phyloP scores from a whole-genome alignment of 2,888 invertebrate genomes.

The Drosophila peninsularis region DNA sequence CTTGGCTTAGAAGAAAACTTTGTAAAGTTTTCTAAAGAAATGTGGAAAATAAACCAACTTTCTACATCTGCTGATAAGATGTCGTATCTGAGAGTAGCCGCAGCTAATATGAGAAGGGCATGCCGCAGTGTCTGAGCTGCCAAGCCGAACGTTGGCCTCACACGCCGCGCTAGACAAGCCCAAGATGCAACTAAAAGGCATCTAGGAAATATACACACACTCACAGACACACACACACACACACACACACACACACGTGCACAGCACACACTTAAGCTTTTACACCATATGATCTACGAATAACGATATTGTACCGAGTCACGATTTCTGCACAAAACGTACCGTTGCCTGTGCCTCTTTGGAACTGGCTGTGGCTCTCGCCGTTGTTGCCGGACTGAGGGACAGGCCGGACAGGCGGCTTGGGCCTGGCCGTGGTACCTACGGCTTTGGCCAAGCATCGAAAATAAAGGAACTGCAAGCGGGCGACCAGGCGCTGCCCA shows the following conservation, averaged over 20 bases:
- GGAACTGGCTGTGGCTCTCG: slow-evolving; percentile 16
- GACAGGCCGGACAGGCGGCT: slow-evolving; percentile 38
- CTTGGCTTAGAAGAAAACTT: too few species aligned
- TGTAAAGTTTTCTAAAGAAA: too few species aligned
- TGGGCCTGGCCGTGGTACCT: slow-evolving; percentile 29
- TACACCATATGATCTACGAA: slow-evolving; percentile 82
- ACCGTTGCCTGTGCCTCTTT: slow-evolving; percentile 69
- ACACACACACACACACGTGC: slow-evolving; percentile 32
- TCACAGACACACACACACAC: slow-evolving; percentile 41
- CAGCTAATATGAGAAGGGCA: slow-evolving; percentile 32
- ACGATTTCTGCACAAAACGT: slow-evolving; percentile 83
- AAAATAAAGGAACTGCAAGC: slow-evolving; percentile 37
- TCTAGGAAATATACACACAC: slow-evolving; percentile 60
- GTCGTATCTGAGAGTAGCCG: slow-evolving; percentile 1
- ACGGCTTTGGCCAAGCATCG: slow-evolving; percentile 41
- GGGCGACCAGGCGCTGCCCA: slow-evolving; percentile 61
- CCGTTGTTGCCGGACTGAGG: slow-evolving; percentile 1
- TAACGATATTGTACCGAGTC: slow-evolving; percentile 84
- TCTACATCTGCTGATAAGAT: neutral
- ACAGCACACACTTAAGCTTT: slow-evolving; percentile 62
- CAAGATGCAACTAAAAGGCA: slow-evolving; percentile 58
- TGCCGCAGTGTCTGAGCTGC: slow-evolving; percentile 16
- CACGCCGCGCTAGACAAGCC: slow-evolving; percentile 65
- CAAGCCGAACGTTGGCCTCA: slow-evolving; percentile 44
- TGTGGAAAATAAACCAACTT: too few species aligned